Base-by-base conservation (phyloP, 2,888 invertebrate species). In the Ophion costatus region DNA sequence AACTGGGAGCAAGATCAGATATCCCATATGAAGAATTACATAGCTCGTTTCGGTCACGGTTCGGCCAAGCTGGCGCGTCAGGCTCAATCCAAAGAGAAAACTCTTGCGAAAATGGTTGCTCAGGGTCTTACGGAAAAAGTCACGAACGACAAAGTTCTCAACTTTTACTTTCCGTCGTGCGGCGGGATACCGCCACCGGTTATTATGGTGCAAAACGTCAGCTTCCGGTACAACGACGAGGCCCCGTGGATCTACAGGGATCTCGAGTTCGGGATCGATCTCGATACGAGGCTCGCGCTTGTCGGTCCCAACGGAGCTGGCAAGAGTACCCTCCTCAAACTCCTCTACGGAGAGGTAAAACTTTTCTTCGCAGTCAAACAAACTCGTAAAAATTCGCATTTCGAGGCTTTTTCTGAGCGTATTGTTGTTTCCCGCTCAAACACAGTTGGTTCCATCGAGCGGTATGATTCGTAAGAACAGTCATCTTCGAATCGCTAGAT, bases 1-100 rank as follows among this genome's bases (percentile, higher is more conserved):
- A 98, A 99, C 91, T 99, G 99, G 99, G 99, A 99, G 94, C 99
- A 99, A 94, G 98, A 99, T 94, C 99, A 99, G 94, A 99, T 99
- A 87, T 96, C 98, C 84, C 98, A 99, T 92, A 99, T 99, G 99
- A 99, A 99, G 96, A 99, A 99, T 94, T 99, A 99, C 94, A 99
- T 99, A 88, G 99, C 99, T 0, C 95, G 99, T 78, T 99, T 99
- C 94, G 99, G 99, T 95, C 99, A 99, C 95, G 99, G 99, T 91
- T 98, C 98, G 17, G 99, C 99, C 0, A 99, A 99, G 94, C 94
- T 99, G 87, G 99, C 99, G 0, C 95, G 99, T 83, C 99, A 99
- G 94, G 99, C 99, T 10, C 99, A 99, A 94, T 99, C 99, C 87
- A 99, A 99, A 94, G 99, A 99, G 94, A 99, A 99, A 94, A 99